Conservation (phyloP, 2,888 invertebrate genomes). For the Keiferia lycopersicella region DNA sequence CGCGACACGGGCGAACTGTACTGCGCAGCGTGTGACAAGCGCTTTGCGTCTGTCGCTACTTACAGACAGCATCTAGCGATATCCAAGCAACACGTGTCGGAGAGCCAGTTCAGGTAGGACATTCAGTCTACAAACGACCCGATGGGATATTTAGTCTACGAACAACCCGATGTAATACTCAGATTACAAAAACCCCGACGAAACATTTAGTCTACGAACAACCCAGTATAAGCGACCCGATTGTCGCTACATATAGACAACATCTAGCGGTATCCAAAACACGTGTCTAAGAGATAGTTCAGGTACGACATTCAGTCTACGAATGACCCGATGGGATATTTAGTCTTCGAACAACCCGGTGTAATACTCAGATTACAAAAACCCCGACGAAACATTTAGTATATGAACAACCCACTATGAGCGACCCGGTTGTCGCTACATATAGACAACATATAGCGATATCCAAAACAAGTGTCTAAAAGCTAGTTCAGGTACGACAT, state of each 20-base stretch:
- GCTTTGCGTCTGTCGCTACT: slow-evolving; percentile 71
- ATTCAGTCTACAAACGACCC: slow-evolving; percentile 32
- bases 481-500: slow-evolving; percentile 39
- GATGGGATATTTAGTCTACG: slow-evolving; percentile 37
- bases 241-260: slow-evolving; percentile 68
- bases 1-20: slow-evolving; percentile 66
- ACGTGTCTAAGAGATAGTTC: slow-evolving; percentile 66
- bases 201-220: too few species aligned
- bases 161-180: slow-evolving; percentile 42
- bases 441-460: slow-evolving; percentile 63
- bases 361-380: too few species aligned
- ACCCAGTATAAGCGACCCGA: slow-evolving; percentile 37
- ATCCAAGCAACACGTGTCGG: slow-evolving; percentile 61
- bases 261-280: slow-evolving; percentile 61
- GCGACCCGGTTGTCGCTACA: slow-evolving; percentile 61
- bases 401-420: too few species aligned
- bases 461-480: slow-evolving; percentile 64
- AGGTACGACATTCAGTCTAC: too few species aligned
- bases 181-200: too few species aligned
- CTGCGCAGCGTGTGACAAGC: slow-evolving; percentile 62
- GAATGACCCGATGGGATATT: too few species aligned
- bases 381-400: too few species aligned
- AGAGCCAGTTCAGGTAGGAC: slow-evolving; percentile 61
- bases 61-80: slow-evolving; percentile 63
- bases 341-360: too few species aligned